A percentile compares a stretch with the other conserved stretches of the same genome.
These are phyloP conservation scores for Charanyca ferruginea DNA, from an alignment of 2,888 invertebrate species.

Conservation along the genomic window DNA sequence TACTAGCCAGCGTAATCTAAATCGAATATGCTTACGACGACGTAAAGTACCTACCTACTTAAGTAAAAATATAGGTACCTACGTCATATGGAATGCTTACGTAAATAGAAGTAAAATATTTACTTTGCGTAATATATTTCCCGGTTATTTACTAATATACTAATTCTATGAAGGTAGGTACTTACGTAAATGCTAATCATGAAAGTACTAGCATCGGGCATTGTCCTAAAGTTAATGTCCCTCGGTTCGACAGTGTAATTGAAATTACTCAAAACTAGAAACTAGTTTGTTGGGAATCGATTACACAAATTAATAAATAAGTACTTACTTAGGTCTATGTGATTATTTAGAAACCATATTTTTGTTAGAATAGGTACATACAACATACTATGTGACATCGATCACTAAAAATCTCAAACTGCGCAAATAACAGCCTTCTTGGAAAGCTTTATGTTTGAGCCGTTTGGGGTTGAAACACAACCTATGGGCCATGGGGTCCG, in stretches of 20 bases:
- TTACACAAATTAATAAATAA: too few species aligned
- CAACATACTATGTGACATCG: too few species aligned
- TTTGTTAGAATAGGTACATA: too few species aligned
- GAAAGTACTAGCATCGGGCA: slow-evolving; percentile 3
- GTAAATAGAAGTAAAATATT: slow-evolving; percentile 13
- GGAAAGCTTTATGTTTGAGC: too few species aligned
- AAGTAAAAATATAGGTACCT: slow-evolving; percentile 40
- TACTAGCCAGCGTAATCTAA: slow-evolving; percentile 42
- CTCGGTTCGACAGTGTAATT: slow-evolving; percentile 5
- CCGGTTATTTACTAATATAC: not conserved
- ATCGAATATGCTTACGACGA: slow-evolving; percentile 22
- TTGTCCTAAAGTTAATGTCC: slow-evolving; percentile 9
- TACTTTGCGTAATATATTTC: slow-evolving; percentile 2
- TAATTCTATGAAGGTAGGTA: not conserved
- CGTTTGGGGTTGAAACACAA: too few species aligned
- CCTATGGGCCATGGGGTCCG: too few species aligned
- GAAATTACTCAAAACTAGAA: too few species aligned
- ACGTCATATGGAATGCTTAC: slow-evolving; percentile 2
- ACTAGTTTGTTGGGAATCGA: too few species aligned
- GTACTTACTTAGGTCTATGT: too few species aligned
- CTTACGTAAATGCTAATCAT: not conserved
- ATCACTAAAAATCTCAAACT: too few species aligned
- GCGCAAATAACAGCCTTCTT: too few species aligned
- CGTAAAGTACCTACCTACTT: not conserved
- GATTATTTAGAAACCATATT: too few species aligned